Percentiles rank a stretch among this genome's conserved stretches.
These are phyloP conservation scores for Pituophis catenifer DNA, from an alignment of 2,113 vertebrate species.

Conservation along the genomic window DNA sequence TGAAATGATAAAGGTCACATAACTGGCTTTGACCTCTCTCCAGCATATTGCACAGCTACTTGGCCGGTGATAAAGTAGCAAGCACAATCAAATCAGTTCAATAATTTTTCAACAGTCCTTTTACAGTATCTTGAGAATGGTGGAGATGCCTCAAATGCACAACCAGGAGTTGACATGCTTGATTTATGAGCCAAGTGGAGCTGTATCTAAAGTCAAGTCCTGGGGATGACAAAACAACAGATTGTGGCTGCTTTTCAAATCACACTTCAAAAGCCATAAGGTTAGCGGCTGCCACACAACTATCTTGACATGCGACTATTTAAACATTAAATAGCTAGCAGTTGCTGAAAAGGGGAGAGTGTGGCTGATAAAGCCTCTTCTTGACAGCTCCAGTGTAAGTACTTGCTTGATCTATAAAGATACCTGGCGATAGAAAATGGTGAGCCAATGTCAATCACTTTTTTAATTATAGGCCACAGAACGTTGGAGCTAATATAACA, in stretches of 20 bases:
- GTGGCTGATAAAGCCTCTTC: neutral
- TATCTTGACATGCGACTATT: conserved; percentile 32
- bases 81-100: neutral
- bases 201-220: conserved; percentile 34
- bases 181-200: conserved; percentile 33
- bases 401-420: neutral
- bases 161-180: neutral
- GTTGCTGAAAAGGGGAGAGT: conserved; percentile 8
- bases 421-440: neutral
- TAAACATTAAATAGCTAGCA: conserved; percentile 28
- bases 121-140: neutral
- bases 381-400: neutral
- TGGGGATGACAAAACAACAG: conserved; percentile 23
- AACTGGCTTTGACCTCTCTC: neutral
- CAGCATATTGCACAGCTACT: neutral
- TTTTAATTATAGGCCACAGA: accelerated
- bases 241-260: conserved; percentile 33
- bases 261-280: conserved; percentile 29
- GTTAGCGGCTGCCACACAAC: conserved; percentile 23
- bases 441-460: neutral
- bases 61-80: neutral
- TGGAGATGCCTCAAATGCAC: conserved; percentile 34
- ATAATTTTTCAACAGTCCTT: neutral
- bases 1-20: neutral
- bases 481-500: neutral